Conservation (phyloP, 2,113 vertebrate species). For the Cavia aperea region DNA sequence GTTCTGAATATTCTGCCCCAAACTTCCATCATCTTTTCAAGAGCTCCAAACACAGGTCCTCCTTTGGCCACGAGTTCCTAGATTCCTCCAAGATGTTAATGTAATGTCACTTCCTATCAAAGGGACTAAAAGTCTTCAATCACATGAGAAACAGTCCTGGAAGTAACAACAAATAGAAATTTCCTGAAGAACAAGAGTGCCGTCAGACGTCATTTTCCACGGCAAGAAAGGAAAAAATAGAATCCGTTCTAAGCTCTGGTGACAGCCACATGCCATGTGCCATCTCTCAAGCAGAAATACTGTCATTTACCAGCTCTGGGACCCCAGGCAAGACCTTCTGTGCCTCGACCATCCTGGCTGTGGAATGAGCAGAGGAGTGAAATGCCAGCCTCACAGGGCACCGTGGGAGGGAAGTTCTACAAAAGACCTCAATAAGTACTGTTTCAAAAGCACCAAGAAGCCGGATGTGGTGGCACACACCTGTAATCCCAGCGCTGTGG, state of each 20-base stretch:
- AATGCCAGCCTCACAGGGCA: background rate
- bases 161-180: slow-evolving; percentile 13
- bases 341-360: background rate
- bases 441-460: background rate
- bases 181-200: slow-evolving; percentile 18
- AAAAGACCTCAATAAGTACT: background rate
- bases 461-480: background rate
- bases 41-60: slow-evolving; percentile 34
- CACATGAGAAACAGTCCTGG: slow-evolving; percentile 2
- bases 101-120: background rate
- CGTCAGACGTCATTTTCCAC: background rate
- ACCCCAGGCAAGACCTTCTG: background rate
- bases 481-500: background rate
- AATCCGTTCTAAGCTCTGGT: background rate
- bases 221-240: background rate
- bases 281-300: background rate
- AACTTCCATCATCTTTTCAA: slow-evolving; percentile 23
- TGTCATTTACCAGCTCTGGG: background rate
- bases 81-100: slow-evolving; percentile 21
- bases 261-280: background rate
- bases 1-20: slow-evolving; percentile 1
- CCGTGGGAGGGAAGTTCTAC: background rate
- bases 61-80: background rate
- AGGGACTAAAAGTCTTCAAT: slow-evolving; percentile 32
- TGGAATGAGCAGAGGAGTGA: background rate